phyloP scores from a whole-genome alignment of 2,888 invertebrate genomes.

The Mesorhabditis belari region DNA sequence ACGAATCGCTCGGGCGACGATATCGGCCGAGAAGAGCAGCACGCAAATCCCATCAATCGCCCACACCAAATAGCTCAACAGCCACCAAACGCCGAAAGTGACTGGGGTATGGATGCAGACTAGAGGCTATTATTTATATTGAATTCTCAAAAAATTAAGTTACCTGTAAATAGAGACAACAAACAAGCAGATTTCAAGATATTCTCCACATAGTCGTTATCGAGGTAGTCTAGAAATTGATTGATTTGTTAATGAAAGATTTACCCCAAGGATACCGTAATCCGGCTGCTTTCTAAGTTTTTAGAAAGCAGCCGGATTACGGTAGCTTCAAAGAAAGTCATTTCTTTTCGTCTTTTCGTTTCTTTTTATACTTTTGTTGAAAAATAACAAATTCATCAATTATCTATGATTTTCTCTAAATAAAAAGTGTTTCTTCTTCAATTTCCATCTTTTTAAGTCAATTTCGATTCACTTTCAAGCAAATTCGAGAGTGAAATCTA shows the following conservation, averaged over 20 bases:
- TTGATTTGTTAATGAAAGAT: neutral
- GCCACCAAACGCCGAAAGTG: conserved; percentile 81
- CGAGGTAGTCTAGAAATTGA: conserved; percentile 25
- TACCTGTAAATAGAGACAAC: conserved; percentile 55
- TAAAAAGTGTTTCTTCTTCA: too few species aligned
- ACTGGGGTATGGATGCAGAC: conserved; percentile 95
- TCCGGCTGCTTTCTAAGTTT: too few species aligned
- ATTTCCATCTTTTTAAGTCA: too few species aligned
- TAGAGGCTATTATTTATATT: neutral
- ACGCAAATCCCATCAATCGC: conserved; percentile 81
- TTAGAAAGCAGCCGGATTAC: too few species aligned
- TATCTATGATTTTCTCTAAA: too few species aligned
- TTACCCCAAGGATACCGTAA: too few species aligned
- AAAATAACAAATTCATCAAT: too few species aligned
- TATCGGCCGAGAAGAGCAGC: conserved; percentile 88
- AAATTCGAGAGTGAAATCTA: too few species aligned
- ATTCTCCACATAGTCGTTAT: conserved; percentile 23
- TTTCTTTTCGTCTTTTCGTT: too few species aligned
- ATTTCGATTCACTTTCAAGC: too few species aligned
- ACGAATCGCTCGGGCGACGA: conserved; percentile 97
- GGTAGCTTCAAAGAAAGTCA: too few species aligned
- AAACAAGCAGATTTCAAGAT: conserved; percentile 38
- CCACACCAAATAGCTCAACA: conserved; percentile 72
- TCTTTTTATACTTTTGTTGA: too few species aligned
- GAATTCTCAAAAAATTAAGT: neutral